Base-by-base conservation (phyloP, 1,140 invertebrate genomes). In the Cyphomyrmex costatus region DNA sequence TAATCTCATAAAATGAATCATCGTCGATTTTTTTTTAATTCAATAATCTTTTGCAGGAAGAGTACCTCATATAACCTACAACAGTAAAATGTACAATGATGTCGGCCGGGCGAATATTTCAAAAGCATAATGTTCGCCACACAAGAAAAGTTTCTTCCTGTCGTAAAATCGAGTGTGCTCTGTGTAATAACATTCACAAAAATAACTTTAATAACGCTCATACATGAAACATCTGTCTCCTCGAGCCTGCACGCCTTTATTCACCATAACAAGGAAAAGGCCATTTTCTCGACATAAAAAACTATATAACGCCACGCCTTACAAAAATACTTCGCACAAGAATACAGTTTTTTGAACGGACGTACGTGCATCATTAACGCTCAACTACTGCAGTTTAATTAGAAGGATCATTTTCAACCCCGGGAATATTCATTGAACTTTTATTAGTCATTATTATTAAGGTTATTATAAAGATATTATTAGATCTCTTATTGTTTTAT, bases 221-320 rank as follows among this genome's bases (percentile, higher is more conserved):
- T 89, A 83, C 60, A 87, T 86, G 76, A 80, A 61, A 74, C 8
- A 76, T 21, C 71, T 61, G 66, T 77, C 66, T 73, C 30, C 74
- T 89, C 65, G 58, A 84, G 56, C 33, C 88, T 70, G 58, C 63
- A 83, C 80, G 79, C 89, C 80, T 92, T 87, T 90, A 92, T 90
- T 92, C 87, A 92, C 86, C 92, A 88, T 89, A 88, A 91, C 85
- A 88, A 90, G 86, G 46, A 87, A 68, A 68, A 87, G 76, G 70
- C 53, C 82, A 88, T 83, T 82, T 86, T 87, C 36, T 86, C 74
- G 76, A 61, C 77, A 88, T 68, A 86, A 89, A 88, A 86, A 66
- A 83, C 46, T 79, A 61, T 83, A 76, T 63, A 86, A 73, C 80
- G 66, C 71, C 88, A 77, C 68, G 53, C 70, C 66, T 63, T 86